Conservation (phyloP, 2,888 invertebrate species). For the Empis stercorea region DNA sequence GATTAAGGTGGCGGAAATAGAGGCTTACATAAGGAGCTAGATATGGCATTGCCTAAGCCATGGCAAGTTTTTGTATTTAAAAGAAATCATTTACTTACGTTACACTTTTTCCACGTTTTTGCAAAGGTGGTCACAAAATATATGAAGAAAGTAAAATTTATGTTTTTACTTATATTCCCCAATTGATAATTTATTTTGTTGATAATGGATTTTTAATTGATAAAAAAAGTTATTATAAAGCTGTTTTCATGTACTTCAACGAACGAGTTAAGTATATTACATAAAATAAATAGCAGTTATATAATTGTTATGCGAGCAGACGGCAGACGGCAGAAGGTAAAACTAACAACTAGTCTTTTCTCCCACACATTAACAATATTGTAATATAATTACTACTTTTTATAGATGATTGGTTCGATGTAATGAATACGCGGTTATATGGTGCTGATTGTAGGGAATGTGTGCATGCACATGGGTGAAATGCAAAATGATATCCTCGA, state of each 20-base stretch:
- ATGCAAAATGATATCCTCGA: too few species aligned
- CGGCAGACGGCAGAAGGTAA: too few species aligned
- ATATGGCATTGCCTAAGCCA: conserved; percentile 2
- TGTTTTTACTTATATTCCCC: conserved; percentile 11
- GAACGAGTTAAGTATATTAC: conserved; percentile 3
- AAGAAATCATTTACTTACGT: background rate
- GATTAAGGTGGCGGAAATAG: conserved; percentile 8
- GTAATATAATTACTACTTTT: too few species aligned
- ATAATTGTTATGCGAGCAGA: conserved; percentile 6
- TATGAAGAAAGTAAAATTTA: conserved; percentile 6
- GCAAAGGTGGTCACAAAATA: too few species aligned
- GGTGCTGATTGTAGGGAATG: too few species aligned
- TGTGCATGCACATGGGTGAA: too few species aligned
- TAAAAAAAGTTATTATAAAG: background rate
- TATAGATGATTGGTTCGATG: too few species aligned
- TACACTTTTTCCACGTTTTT: conserved; percentile 1
- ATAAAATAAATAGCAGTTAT: conserved; percentile 2
- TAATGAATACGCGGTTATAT: too few species aligned
- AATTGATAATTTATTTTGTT: conserved; percentile 8
- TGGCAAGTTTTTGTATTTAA: conserved; percentile 1
- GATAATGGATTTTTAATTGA: conserved; percentile 5
- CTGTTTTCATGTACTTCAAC: background rate
- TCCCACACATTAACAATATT: too few species aligned
- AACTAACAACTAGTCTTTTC: too few species aligned
- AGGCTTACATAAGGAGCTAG: conserved; percentile 6